Base-by-base conservation (phyloP, 2,888 invertebrate genomes). In the Hypselothyrea guttata region DNA sequence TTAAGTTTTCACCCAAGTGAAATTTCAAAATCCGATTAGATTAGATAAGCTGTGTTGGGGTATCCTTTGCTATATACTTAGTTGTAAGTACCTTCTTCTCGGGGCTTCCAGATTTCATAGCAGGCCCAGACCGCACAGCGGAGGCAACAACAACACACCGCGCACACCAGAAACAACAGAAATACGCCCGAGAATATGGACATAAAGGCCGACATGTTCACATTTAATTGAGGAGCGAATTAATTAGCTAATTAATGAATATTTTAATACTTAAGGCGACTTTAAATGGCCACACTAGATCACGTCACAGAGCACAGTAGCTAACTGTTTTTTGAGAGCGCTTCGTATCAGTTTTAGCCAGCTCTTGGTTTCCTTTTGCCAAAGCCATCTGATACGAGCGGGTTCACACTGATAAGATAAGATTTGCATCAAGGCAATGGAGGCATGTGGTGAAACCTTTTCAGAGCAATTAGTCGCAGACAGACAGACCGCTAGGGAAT, bases 131-230 rank as follows among this genome's bases (percentile, higher is more conserved):
- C 58, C 4, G 64, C 51, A 15, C 81, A 71, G 7, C 86, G 74
- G 38, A 88, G 54, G 44, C 79, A 86, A 35, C 84, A 85, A 34
- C 78, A 74, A 35, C 78, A 62, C 2, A 86, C 41, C 5, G 71
- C 76, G 45, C 75, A 77, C 16, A 73, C 66, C 2, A 87, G 13
- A 12, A 86, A 76, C 8, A 87, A 55, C 48, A 87, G 66, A 28
- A 86, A 78, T 37, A 86, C 75, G 35, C 82, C 79, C 22, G 72
- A 69, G 18, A 87, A 47, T 53, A 81, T 84, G 4, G 82, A 53
- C 12, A 86, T 16, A 3, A 83, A 13, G 37, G 72, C 67, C 11
- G 63, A 47, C 81, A 87, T 81, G 38, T 12, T 67, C 2, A 37
- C 37, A 47, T 15, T 30, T 22, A n/a, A n/a, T n/a, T n/a, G n/a